Conservation (phyloP, 2,888 invertebrate species). For the Dryomyza anilis region DNA sequence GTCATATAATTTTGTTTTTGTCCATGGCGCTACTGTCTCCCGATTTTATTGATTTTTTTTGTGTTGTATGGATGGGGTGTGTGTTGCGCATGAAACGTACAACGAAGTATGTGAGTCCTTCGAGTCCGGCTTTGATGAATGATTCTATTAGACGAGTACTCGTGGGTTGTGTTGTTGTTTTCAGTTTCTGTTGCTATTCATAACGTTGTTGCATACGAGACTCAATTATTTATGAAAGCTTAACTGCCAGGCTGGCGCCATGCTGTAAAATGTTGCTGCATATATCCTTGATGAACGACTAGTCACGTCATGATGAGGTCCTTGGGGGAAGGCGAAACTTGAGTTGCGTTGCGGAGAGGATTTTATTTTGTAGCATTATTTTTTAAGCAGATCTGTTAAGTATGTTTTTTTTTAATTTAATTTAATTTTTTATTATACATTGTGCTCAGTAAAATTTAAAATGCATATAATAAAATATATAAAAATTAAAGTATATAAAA, state of each 20-base stretch:
- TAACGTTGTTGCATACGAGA: conserved; percentile 9
- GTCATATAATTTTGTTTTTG: no score
- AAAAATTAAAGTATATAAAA: not conserved
- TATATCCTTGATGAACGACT: conserved; percentile 3
- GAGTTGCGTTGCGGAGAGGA: no score
- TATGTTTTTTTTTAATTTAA: no score
- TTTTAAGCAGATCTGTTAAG: no score
- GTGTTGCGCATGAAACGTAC: no score
- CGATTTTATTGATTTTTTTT: no score
- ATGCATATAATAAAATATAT: not conserved
- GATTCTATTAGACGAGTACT: not conserved
- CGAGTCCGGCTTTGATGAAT: not conserved
- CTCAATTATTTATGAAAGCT: conserved; percentile 23
- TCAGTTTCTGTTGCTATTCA: not conserved
- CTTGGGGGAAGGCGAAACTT: not conserved
- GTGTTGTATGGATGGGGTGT: no score
- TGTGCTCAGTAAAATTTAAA: no score
- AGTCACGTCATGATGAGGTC: not conserved
- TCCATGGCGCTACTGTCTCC: no score
- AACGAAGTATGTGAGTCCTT: not conserved
- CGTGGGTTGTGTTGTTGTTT: not conserved
- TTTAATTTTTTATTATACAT: no score
- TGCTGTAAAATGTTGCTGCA: no score
- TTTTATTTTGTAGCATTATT: no score
- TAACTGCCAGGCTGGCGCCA: conserved; percentile 9